Evolutionary conservation across 2,113 vertebrate species (phyloP), one percentile per base, ranked within the genome.

Genomic region (Brevimyrus niger): DNA sequence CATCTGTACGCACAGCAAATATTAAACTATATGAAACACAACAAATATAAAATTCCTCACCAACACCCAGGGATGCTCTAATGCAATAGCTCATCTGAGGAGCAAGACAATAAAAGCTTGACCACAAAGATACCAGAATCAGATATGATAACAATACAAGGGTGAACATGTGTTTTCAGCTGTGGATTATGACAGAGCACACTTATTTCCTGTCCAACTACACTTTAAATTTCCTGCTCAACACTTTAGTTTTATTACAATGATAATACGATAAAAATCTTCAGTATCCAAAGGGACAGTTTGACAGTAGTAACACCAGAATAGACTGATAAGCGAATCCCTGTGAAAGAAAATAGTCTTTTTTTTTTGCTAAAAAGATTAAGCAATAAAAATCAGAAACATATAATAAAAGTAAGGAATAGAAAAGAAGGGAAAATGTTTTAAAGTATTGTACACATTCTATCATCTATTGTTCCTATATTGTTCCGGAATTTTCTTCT

Each of bases 121-220:
- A 95, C 95, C 94, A 93, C 91, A 90, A 87, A 89, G 89, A 69
- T 90, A 84, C 87, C 88, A 35, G 73, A 93, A 99, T 99, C 97
- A 96, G 97, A 98, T 98, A 97, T 84, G 89, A 90, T 93, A 91
- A 95, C 96, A 96, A 94, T 96, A 94, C 92, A 93, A 92, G 92
- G 93, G 95, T 94, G 96, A 98, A 98, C 98, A 98, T 94, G 94
- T 97, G 97, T 98, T 96, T 96, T 96, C 93, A 94, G 93, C 97
- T 96, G 96, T 97, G 97, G 97, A 97, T 98, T 97, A 98, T 98
- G 98, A 99, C 97, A 93, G 97, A 98, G 97, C 97, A 95, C 96
- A 95, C 96, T 99, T 97, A 99, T 99, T 99, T 99, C 98, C 98
- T 98, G 97, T 96, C 95, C 94, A 95, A 97, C 97, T 98, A 98